phyloP scores from a whole-genome alignment of 1,140 invertebrate species.

The Hypothenemus hampei region DNA sequence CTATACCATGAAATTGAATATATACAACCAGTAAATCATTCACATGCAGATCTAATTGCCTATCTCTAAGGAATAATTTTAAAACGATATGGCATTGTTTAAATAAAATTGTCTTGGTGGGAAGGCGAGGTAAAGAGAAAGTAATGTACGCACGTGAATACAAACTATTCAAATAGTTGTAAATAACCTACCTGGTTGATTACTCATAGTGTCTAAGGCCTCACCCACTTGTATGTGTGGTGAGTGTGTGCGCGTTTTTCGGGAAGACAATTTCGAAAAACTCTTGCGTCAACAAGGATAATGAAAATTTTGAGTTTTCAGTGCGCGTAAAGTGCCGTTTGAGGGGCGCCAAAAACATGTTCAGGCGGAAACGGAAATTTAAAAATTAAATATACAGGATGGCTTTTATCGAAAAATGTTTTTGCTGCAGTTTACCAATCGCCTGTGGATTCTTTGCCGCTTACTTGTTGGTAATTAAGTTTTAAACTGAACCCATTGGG shows the following conservation, averaged over 20 bases:
- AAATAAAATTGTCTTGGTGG: conserved; percentile 21
- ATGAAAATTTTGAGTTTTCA: not conserved
- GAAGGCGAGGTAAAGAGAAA: conserved; percentile 34
- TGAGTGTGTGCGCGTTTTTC: not conserved
- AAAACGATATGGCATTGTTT: conserved; percentile 20
- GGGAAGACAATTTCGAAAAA: not conserved
- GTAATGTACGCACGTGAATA: conserved; percentile 39
- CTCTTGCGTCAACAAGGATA: not conserved
- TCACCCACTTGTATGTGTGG: conserved; percentile 28
- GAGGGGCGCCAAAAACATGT: not conserved
- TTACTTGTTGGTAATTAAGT: conserved; percentile 38
- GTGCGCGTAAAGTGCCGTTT: not conserved
- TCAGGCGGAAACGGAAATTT: conserved; percentile 20
- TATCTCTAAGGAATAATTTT: too few relatives aligned
- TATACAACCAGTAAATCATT: too few relatives aligned
- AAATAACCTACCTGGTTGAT: conserved; percentile 33
- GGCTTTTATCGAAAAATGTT: conserved; percentile 38
- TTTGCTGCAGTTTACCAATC: conserved; percentile 41
- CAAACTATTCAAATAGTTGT: conserved; percentile 41
- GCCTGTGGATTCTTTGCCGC: conserved; percentile 41
- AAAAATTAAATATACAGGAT: conserved; percentile 25
- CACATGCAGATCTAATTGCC: too few relatives aligned
- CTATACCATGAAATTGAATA: too few relatives aligned
- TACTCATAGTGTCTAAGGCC: conserved; percentile 36
- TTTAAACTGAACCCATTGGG: too few relatives aligned